Percentiles rank a stretch among this genome's conserved stretches.
phyloP scores from a whole-genome alignment of 2,888 invertebrate species.

The Cenopis cana region DNA sequence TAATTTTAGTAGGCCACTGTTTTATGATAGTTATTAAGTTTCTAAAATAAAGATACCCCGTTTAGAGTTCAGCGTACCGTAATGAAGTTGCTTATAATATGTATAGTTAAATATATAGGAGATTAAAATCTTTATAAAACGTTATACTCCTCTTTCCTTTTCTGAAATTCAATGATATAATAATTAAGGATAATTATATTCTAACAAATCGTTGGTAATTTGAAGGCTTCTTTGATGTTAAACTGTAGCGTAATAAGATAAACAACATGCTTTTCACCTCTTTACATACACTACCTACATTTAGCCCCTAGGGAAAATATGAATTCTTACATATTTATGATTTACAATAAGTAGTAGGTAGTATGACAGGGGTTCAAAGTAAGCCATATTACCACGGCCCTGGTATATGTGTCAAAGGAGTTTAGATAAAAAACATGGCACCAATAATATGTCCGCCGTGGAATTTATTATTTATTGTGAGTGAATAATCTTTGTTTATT shows the following conservation, averaged over 20 bases:
- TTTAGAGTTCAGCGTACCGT: conserved; percentile 24
- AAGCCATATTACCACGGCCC: too few species aligned
- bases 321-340: too few species aligned
- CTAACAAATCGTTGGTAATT: background rate
- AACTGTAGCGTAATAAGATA: background rate
- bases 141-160: conserved; percentile 7
- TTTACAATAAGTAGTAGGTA: too few species aligned
- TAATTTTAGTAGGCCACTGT: conserved; percentile 19
- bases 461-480: too few species aligned
- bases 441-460: too few species aligned
- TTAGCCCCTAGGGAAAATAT: too few species aligned
- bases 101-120: conserved; percentile 37
- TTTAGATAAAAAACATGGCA: too few species aligned
- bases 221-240: conserved; percentile 4
- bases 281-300: too few species aligned
- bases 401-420: too few species aligned
- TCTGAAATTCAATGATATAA: conserved; percentile 29
- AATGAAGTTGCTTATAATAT: conserved; percentile 32
- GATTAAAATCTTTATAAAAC: conserved; percentile 34
- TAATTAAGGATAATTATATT: conserved; percentile 9
- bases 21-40: conserved; percentile 27
- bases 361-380: too few species aligned
- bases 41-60: conserved; percentile 40
- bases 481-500: too few species aligned
- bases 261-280: background rate